These are phyloP conservation scores for Marcusenius ussheri DNA, from an alignment of 2,113 vertebrate genomes.

Conservation along the genomic window DNA sequence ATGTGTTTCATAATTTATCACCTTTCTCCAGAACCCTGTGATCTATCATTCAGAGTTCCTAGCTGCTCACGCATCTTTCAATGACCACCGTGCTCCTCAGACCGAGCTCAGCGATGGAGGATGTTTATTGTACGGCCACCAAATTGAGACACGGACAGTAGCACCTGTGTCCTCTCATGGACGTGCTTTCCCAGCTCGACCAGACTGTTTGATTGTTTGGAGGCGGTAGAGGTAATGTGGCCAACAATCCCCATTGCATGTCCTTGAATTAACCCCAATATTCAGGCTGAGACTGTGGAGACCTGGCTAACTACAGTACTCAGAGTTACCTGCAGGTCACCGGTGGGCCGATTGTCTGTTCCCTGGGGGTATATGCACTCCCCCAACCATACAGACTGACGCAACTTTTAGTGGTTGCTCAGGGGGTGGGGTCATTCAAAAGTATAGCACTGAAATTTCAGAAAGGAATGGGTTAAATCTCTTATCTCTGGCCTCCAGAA, in stretches of 20 bases:
- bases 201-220: background rate
- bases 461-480: slow-evolving; percentile 76
- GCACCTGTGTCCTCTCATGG: slow-evolving; percentile 1
- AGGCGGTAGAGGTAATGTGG: background rate
- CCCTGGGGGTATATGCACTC: slow-evolving; percentile 39
- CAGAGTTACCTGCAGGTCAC: background rate
- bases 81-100: background rate
- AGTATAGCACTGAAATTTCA: slow-evolving; percentile 36
- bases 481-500: slow-evolving; percentile 89
- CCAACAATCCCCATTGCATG: background rate
- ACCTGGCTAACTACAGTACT: background rate
- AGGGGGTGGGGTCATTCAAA: slow-evolving; percentile 17
- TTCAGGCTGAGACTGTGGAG: background rate
- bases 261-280: slow-evolving; percentile 12
- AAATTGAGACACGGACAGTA: background rate
- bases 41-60: background rate
- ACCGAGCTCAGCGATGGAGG: background rate
- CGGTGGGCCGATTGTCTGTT: background rate
- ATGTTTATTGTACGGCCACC: background rate
- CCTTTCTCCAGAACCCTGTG: background rate
- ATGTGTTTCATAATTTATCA: background rate
- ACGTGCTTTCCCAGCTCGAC: slow-evolving; percentile 7
- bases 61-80: background rate
- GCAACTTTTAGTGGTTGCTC: slow-evolving; percentile 38
- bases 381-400: slow-evolving; percentile 49